Conservation (phyloP, 2,797 vertebrate species). For the Silurus lanzhouensis region DNA sequence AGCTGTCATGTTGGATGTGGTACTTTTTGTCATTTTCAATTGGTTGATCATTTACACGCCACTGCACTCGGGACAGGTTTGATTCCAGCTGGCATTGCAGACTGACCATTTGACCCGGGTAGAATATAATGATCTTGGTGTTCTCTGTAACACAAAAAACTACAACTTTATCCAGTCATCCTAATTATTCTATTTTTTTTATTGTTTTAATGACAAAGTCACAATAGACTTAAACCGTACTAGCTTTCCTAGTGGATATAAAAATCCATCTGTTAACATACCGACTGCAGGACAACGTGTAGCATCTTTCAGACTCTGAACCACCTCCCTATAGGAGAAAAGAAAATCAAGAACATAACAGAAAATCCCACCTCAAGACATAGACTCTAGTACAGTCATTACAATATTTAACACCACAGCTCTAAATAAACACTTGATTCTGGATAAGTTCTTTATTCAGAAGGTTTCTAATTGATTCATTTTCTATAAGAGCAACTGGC, state of each 20-base stretch:
- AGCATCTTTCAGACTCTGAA: conserved; percentile 75
- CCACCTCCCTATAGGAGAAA: conserved; percentile 65
- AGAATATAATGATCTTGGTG: conserved; percentile 49
- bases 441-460: not conserved
- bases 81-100: conserved; percentile 69
- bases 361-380: not conserved
- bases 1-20: conserved; percentile 60
- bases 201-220: not conserved
- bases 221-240: not conserved
- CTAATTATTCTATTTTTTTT: not conserved
- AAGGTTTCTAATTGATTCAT: no score
- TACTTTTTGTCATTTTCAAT: conserved; percentile 54
- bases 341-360: not conserved
- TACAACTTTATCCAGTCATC: not conserved
- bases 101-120: conserved; percentile 60
- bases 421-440: not conserved
- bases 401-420: not conserved
- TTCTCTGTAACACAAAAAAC: conserved; percentile 58
- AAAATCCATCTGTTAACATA: conserved; percentile 57
- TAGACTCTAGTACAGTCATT: not conserved
- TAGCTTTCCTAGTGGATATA: not conserved
- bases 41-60: conserved; percentile 59
- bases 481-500: no score
- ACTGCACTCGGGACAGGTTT: conserved; percentile 67
- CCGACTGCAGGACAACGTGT: conserved; percentile 69